Evolutionary conservation across 2,888 invertebrate species (phyloP).

Genomic region (Zaprionus lineosus): DNA sequence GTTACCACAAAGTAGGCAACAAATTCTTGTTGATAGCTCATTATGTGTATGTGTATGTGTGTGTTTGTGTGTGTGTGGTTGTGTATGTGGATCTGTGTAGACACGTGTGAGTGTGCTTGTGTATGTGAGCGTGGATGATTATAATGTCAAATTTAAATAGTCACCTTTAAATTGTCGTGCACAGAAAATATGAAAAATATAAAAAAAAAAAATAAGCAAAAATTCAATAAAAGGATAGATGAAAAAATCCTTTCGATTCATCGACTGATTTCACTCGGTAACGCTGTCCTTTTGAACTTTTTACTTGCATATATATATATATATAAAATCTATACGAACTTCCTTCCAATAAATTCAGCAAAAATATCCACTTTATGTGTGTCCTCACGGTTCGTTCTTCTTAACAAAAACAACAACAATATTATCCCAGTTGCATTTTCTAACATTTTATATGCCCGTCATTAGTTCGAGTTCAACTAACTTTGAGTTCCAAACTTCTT

Average conservation of each 20-base stretch:
- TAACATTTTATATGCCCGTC: conserved; percentile 46
- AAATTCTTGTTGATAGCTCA: conserved; percentile 67
- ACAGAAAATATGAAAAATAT: conserved; percentile 12
- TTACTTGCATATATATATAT: conserved; percentile 19
- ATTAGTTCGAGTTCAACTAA: conserved; percentile 39
- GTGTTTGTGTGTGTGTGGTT: conserved; percentile 4
- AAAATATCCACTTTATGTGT: conserved; percentile 39
- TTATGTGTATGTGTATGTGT: conserved; percentile 41
- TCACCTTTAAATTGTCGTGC: conserved; percentile 36
- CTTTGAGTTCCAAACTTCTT: conserved; percentile 11
- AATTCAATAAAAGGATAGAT: too few relatives aligned
- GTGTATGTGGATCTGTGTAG: conserved; percentile 12
- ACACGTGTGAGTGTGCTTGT: conserved; percentile 7
- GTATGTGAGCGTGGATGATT: conserved; percentile 11
- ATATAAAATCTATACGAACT: conserved; percentile 11
- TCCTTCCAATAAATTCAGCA: too few relatives aligned
- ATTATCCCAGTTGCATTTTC: conserved; percentile 40
- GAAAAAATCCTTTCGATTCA: conserved; percentile 11
- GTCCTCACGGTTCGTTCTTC: conserved; percentile 40
- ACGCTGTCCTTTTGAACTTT: conserved; percentile 31
- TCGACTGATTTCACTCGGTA: conserved; percentile 30
- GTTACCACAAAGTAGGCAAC: conserved; percentile 44
- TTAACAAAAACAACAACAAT: neutral
- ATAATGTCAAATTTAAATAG: conserved; percentile 29
- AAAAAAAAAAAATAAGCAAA: neutral